These are phyloP conservation scores for Sciaenops ocellatus DNA, from an alignment of 2,797 vertebrate genomes.

Conservation along the genomic window DNA sequence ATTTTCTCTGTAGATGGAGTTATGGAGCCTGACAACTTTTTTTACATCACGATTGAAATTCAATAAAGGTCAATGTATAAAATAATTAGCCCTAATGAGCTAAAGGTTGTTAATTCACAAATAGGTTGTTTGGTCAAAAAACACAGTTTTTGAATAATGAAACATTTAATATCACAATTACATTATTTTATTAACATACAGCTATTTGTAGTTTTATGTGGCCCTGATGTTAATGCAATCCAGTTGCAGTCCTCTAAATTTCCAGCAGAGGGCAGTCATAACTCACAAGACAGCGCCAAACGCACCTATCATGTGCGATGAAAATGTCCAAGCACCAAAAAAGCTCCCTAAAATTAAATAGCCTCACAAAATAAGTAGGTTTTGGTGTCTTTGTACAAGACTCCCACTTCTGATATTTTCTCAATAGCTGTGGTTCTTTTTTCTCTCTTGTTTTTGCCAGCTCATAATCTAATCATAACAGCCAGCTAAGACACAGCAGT, in stretches of 20 bases:
- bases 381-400: neutral
- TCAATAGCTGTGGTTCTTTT: neutral
- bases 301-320: neutral
- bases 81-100: neutral
- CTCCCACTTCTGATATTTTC: neutral
- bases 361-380: neutral
- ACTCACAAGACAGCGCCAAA: neutral
- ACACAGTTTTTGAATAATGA: neutral
- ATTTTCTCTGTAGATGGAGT: neutral
- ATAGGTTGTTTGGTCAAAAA: neutral
- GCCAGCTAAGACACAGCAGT: neutral
- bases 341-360: neutral
- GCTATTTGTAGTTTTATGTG: neutral
- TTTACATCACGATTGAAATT: neutral
- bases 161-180: no score
- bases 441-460: neutral
- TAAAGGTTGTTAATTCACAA: neutral
- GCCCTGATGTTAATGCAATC: neutral
- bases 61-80: neutral
- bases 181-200: neutral
- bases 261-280: slow-evolving; percentile 63
- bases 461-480: neutral
- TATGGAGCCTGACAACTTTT: neutral
- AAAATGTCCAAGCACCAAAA: neutral
- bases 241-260: slow-evolving; percentile 3